A percentile compares a stretch with the other conserved stretches of the same genome.
These are phyloP conservation scores for Barbus barbus DNA, from an alignment of 2,113 vertebrate species.

Conservation along the genomic window DNA sequence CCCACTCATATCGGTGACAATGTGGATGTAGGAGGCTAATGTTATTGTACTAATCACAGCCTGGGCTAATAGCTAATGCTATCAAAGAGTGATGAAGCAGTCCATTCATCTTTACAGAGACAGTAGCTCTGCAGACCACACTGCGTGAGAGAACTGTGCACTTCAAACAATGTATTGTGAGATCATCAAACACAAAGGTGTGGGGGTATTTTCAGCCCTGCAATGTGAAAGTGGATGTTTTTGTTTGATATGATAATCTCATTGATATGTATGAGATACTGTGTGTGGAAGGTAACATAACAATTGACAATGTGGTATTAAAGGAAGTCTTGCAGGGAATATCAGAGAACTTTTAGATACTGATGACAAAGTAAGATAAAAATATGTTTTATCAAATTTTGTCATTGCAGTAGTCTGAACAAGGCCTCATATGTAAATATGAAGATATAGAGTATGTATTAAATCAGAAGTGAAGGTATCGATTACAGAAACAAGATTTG, in stretches of 20 bases:
- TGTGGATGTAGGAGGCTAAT: slow-evolving; percentile 32
- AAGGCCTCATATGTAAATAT: not conserved
- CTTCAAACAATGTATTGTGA: slow-evolving; percentile 36
- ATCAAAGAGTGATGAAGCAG: slow-evolving; percentile 37
- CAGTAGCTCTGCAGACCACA: slow-evolving; percentile 15
- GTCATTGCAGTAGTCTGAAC: not conserved
- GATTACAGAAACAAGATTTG: not conserved
- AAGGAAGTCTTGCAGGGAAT: not conserved
- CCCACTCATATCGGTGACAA: slow-evolving; percentile 27
- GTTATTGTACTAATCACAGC: slow-evolving; percentile 14
- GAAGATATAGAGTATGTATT: no score
- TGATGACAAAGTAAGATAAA: not conserved
- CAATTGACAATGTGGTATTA: not conserved
- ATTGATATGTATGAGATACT: slow-evolving; percentile 18
- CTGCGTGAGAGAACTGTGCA: not conserved
- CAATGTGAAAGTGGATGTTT: slow-evolving; percentile 23
- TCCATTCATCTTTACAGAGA: slow-evolving; percentile 38
- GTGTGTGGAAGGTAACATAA: not conserved
- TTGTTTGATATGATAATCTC: slow-evolving; percentile 33
- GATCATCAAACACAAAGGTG: slow-evolving; percentile 31
- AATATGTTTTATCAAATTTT: not conserved
- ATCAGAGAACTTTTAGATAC: no score
- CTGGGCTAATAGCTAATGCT: slow-evolving; percentile 26
- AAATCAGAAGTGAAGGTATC: not conserved
- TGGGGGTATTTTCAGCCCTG: slow-evolving; percentile 14